These are phyloP conservation scores for Trypoxylus dichotomus DNA, from an alignment of 1,140 invertebrate species.

Conservation along the genomic window DNA sequence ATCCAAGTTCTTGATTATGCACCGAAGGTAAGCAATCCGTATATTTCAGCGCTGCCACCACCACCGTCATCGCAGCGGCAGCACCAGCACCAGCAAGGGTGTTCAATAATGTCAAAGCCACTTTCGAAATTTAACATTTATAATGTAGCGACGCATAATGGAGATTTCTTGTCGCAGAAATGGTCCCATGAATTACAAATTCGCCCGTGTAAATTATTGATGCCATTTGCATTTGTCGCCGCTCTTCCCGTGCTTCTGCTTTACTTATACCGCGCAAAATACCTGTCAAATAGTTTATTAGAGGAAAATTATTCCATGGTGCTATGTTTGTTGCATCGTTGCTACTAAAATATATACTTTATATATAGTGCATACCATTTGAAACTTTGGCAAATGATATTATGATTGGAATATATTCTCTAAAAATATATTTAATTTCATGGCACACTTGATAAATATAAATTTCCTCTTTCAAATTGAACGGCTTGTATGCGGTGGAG, in stretches of 20 bases:
- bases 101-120: conserved; percentile 28
- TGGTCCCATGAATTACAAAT: conserved; percentile 34
- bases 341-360: no score
- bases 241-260: neutral
- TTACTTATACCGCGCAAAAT: no score
- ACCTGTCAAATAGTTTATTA: no score
- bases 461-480: no score
- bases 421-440: no score
- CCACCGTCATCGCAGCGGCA: neutral
- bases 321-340: no score
- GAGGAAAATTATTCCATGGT: no score
- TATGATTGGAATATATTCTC: no score
- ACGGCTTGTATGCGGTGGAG: no score
- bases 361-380: no score
- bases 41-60: neutral
- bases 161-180: conserved; percentile 35
- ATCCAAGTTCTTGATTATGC: neutral
- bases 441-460: no score
- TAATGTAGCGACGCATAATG: conserved; percentile 34
- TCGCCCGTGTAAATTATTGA: conserved; percentile 30
- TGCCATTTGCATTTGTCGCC: conserved; percentile 11
- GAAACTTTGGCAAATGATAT: no score
- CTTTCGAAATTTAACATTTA: conserved; percentile 31
- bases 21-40: neutral
- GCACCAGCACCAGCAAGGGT: neutral